A percentile compares a stretch with the other conserved stretches of the same genome.
Conservation (phyloP, 2,113 vertebrate species). For the Anas platyrhynchos region DNA sequence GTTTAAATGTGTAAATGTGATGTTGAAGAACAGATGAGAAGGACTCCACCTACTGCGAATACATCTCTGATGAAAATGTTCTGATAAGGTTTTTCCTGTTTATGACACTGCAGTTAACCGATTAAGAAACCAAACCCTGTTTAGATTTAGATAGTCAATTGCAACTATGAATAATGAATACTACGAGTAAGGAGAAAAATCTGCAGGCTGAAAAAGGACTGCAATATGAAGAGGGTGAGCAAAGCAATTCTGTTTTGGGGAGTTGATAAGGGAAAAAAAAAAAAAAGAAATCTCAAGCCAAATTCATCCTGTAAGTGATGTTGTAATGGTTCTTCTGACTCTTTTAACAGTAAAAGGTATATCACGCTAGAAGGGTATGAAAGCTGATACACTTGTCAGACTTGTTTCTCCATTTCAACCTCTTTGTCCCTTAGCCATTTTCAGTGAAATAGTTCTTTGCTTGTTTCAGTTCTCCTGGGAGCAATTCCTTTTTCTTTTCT, state of each 20-base stretch:
- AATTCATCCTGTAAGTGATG: not conserved
- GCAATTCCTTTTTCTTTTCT: not conserved
- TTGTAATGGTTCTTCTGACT: not conserved
- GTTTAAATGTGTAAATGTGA: not conserved
- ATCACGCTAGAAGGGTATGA: not conserved
- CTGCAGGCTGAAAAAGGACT: not conserved
- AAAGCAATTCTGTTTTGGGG: not conserved
- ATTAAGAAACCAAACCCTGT: not conserved
- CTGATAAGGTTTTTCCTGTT: constrained; percentile 31
- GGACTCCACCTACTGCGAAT: accelerated
- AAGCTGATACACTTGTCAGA: accelerated
- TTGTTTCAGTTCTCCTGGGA: not conserved
- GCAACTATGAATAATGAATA: not conserved
- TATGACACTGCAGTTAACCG: not conserved
- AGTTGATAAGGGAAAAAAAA: not conserved
- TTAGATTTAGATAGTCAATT: not conserved
- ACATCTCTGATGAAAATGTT: not conserved
- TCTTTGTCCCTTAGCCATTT: not conserved
- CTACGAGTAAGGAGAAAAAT: not conserved
- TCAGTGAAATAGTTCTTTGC: not conserved
- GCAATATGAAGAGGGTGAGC: not conserved
- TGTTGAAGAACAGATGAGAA: not conserved
- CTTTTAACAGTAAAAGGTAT: not conserved
- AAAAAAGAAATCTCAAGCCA: not conserved
- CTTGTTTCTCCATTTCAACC: not conserved